These are phyloP conservation scores for Cyclura pinguis DNA, from an alignment of 2,797 vertebrate genomes.

Conservation along the genomic window DNA sequence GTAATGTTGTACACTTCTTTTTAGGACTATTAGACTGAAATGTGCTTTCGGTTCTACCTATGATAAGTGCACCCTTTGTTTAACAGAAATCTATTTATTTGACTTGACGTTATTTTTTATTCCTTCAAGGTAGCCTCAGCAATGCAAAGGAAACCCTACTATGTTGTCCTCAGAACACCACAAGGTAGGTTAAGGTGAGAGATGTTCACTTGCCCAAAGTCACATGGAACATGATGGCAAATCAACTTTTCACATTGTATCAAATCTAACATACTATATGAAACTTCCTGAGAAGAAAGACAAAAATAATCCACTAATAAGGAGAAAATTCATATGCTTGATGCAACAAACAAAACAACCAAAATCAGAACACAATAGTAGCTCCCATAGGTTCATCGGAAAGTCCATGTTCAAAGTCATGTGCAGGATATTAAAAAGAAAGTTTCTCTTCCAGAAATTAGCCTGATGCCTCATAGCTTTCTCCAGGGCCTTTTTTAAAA, in stretches of 20 bases:
- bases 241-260: not conserved
- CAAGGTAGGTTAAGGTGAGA: not conserved
- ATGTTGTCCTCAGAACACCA: slow-evolving; percentile 1
- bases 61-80: not conserved
- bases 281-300: not conserved
- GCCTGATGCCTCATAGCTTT: no score
- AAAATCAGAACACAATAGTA: not conserved
- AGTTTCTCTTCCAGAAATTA: no score
- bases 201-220: not conserved
- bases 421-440: no score
- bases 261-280: no score
- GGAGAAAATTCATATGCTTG: not conserved
- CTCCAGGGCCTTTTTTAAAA: no score
- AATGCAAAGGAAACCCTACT: not conserved
- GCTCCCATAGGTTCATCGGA: not conserved
- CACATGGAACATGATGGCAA: not conserved
- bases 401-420: no score
- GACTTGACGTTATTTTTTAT: not conserved
- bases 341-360: not conserved
- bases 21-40: slow-evolving; percentile 23
- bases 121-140: not conserved
- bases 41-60: not conserved
- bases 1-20: slow-evolving; percentile 27
- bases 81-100: not conserved
- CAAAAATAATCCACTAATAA: not conserved